phyloP scores from a whole-genome alignment of 1,140 invertebrate species.

The Danaus plexippus region DNA sequence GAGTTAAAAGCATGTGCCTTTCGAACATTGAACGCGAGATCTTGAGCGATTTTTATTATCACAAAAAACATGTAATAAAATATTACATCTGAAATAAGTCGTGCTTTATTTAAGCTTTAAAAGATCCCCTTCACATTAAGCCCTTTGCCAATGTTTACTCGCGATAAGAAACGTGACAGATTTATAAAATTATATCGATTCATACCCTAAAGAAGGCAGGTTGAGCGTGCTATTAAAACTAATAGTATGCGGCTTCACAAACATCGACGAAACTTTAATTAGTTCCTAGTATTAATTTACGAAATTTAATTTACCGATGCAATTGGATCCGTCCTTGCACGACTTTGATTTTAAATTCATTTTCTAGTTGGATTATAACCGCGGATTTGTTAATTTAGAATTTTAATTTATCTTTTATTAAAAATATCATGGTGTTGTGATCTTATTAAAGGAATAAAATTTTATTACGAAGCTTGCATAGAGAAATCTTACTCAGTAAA shows the following conservation, averaged over 20 bases:
- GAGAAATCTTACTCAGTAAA: background rate
- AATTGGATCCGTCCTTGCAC: constrained; percentile 28
- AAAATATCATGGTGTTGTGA: too few species aligned
- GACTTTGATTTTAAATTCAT: constrained; percentile 6
- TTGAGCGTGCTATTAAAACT: constrained; percentile 22
- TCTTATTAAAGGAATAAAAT: too few species aligned
- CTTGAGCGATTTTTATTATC: too few species aligned
- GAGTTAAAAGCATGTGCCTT: too few species aligned
- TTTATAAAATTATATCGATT: constrained; percentile 15
- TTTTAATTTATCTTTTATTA: too few species aligned
- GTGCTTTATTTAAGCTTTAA: too few species aligned
- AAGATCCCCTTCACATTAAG: background rate
- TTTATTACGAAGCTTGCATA: background rate
- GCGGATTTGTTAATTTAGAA: too few species aligned
- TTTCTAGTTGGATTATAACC: background rate
- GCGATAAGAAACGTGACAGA: constrained; percentile 1
- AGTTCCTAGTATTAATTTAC: constrained; percentile 49
- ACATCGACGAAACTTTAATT: constrained; percentile 50
- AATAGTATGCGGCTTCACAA: constrained; percentile 34
- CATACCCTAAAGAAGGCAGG: constrained; percentile 14
- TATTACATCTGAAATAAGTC: too few species aligned
- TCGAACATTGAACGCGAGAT: too few species aligned
- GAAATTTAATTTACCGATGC: constrained; percentile 31
- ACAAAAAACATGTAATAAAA: too few species aligned
- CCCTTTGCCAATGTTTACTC: constrained; percentile 5